A percentile compares a stretch with the other conserved stretches of the same genome.
These are phyloP conservation scores for Halichoerus grypus DNA, from an alignment of 2,113 vertebrate genomes.

Conservation along the genomic window DNA sequence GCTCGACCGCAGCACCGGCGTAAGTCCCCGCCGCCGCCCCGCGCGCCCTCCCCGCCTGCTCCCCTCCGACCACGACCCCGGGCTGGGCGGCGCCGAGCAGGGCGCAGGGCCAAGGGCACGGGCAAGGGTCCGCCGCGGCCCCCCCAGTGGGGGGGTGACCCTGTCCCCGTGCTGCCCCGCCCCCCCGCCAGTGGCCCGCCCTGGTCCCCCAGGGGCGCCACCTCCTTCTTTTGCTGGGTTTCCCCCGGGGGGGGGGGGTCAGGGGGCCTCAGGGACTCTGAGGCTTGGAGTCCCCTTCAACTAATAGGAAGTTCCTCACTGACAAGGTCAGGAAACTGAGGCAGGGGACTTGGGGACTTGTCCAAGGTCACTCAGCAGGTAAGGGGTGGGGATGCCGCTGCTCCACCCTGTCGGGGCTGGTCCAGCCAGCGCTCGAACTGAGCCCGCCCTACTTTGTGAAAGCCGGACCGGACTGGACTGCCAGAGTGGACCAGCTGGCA, in stretches of 20 bases:
- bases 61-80: background rate
- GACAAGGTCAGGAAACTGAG: background rate
- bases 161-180: background rate
- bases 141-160: background rate
- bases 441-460: constrained; percentile 27
- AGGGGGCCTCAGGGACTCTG: rapidly evolving
- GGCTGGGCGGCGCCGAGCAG: background rate
- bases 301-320: background rate
- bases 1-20: constrained; percentile 95
- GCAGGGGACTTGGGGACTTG: constrained; percentile 58
- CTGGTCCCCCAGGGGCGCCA: background rate
- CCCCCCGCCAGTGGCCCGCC: background rate
- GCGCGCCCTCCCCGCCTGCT: background rate
- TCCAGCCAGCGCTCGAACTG: background rate
- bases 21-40: constrained; percentile 88
- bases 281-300: background rate
- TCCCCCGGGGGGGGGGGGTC: background rate
- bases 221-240: background rate
- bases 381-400: background rate
- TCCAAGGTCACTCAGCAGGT: constrained; percentile 78
- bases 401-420: background rate
- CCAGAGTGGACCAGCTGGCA: background rate
- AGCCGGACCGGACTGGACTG: background rate
- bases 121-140: background rate
- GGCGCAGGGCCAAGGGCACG: background rate